Evolutionary conservation across 2,797 vertebrate genomes (phyloP), one percentile per base, ranked within the genome.

Genomic region (Rhinoraja longicauda): DNA sequence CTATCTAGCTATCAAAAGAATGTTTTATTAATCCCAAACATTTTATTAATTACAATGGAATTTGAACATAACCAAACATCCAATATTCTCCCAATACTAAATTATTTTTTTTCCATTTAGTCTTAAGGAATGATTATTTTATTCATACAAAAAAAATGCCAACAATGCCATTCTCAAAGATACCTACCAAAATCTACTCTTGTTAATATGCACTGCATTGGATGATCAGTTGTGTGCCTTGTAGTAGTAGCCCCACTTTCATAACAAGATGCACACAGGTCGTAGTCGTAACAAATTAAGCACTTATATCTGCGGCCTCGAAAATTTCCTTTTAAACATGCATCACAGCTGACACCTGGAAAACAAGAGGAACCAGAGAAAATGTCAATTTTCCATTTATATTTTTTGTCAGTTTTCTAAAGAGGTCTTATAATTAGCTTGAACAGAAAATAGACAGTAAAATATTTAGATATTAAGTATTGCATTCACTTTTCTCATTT

Each of bases 281-380:
- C 99, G 97, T 99, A 99, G 97, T 99, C 99, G 97, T 99, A 99
- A 97, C 98, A 99, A 96, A 99, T 99, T 97, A 99, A 98, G 97
- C 99, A 99, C 98, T 99, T 99, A 95, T 98, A 99, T 95, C 99
- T 94, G 94, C 99, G 97, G 94, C 99, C 99, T 96, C 98, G 96
- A 95, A 99, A 99, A 96, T 99, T 99, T 96, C 99, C 99, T 97
- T 99, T 99, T 96, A 99, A 99, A 98, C 99, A 99, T 94, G 98
- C 99, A 96, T 99, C 99, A 95, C 99, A 99, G 98, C 98, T 99
- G 97, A 99, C 99, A 98, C 99, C 99, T 99, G 96, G 24, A 93
- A 96, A 94, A 95, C 24, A 75, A 92, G 70, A 91, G 36, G 21
- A 75, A 92, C 13, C 70, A 72, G 21, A 91, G 24, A 36, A 75